A percentile compares a stretch with the other conserved stretches of the same genome.
These are phyloP conservation scores for Crossoptilon crossoptilon DNA, from an alignment of 2,797 vertebrate genomes.

Conservation along the genomic window DNA sequence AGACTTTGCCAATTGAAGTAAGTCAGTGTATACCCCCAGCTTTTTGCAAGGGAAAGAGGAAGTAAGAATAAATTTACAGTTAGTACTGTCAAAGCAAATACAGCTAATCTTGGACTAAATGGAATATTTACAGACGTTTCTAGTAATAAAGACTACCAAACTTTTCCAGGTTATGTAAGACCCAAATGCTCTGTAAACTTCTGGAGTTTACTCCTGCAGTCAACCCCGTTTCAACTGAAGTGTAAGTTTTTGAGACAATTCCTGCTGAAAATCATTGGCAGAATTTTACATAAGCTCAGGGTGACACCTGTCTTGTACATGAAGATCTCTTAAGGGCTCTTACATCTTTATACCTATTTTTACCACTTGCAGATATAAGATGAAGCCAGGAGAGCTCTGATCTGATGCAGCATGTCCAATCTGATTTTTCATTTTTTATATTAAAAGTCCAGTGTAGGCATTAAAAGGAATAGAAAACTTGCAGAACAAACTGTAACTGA, in stretches of 20 bases:
- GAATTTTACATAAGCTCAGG: neutral
- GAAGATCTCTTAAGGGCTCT: neutral
- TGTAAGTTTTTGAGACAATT: neutral
- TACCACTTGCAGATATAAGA: neutral
- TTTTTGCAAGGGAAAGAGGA: neutral
- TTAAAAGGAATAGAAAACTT: neutral
- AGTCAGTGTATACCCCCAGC: neutral
- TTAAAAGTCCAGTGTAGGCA: neutral
- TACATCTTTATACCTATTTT: neutral
- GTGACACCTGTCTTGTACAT: neutral
- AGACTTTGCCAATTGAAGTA: neutral
- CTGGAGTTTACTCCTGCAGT: accelerated
- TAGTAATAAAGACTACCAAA: neutral
- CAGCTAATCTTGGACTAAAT: neutral
- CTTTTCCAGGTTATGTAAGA: neutral
- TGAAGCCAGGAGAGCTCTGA: neutral
- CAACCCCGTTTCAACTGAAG: neutral
- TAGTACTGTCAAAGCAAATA: neutral
- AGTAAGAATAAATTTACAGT: neutral
- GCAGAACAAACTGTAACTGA: neutral
- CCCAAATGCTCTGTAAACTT: neutral
- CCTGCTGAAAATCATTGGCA: neutral
- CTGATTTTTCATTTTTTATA: neutral
- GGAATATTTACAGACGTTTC: neutral
- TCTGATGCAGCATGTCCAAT: neutral